A percentile compares a stretch with the other conserved stretches of the same genome.
Evolutionary conservation across 2,888 invertebrate genomes (phyloP).

Genomic region (Syritta pipiens): DNA sequence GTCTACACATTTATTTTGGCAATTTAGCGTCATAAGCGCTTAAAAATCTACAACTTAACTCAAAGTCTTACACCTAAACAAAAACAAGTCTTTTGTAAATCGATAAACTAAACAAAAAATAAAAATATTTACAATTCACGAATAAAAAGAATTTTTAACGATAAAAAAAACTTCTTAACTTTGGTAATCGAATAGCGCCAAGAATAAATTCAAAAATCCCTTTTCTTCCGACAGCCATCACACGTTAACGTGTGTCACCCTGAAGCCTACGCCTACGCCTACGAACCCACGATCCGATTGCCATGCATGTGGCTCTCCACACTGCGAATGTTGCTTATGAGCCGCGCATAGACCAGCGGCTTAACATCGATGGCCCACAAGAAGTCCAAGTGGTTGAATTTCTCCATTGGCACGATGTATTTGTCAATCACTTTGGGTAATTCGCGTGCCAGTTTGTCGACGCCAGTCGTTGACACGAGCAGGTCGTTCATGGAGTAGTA

Average conservation of each 20-base stretch:
- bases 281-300: slow-evolving; percentile 48
- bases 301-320: slow-evolving; percentile 75
- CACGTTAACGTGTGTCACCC: slow-evolving; percentile 57
- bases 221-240: no score
- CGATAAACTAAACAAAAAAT: background rate
- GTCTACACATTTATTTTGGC: slow-evolving; percentile 22
- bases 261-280: background rate
- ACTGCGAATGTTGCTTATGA: slow-evolving; percentile 76
- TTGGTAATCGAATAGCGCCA: slow-evolving; percentile 58
- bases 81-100: slow-evolving; percentile 4
- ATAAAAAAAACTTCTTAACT: slow-evolving; percentile 32
- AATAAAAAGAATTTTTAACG: background rate
- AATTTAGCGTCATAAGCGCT: background rate
- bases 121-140: background rate
- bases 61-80: slow-evolving; percentile 3
- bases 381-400: slow-evolving; percentile 82
- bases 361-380: slow-evolving; percentile 81
- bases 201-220: background rate
- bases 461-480: slow-evolving; percentile 82
- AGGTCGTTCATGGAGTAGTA: slow-evolving; percentile 84
- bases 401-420: slow-evolving; percentile 81
- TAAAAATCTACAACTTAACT: background rate
- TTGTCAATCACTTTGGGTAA: slow-evolving; percentile 81
- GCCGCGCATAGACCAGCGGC: slow-evolving; percentile 79
- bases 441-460: slow-evolving; percentile 80